Percentiles rank a stretch among this genome's conserved stretches.
Conservation (phyloP, 1,140 invertebrate genomes). For the Galleria mellonella region DNA sequence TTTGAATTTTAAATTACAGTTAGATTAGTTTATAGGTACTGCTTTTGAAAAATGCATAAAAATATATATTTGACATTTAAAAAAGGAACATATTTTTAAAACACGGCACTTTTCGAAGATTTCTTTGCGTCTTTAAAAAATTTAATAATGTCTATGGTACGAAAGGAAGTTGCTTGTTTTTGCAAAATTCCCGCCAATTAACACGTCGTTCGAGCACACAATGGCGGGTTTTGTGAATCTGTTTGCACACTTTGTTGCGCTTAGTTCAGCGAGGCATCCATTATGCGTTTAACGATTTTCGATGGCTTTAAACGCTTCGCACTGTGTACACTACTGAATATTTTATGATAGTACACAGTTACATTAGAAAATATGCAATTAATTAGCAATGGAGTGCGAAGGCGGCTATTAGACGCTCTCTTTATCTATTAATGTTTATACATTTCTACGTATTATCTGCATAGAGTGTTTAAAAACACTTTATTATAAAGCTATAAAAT, state of each 20-base stretch:
- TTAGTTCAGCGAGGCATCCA: conserved; percentile 19
- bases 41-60: too few relatives aligned
- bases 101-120: too few relatives aligned
- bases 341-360: conserved; percentile 17
- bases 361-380: conserved; percentile 25
- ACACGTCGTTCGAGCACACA: conserved; percentile 30
- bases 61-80: too few relatives aligned
- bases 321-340: conserved; percentile 12
- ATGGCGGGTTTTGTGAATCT: conserved; percentile 10
- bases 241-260: conserved; percentile 35
- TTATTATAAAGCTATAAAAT: too few relatives aligned
- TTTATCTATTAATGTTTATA: too few relatives aligned
- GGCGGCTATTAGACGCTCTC: too few relatives aligned
- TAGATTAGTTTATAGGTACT: too few relatives aligned
- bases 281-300: conserved; percentile 30
- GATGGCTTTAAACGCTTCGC: background rate
- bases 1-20: background rate
- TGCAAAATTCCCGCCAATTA: conserved; percentile 54
- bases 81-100: background rate
- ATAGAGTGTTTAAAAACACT: too few relatives aligned
- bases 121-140: background rate
- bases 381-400: conserved; percentile 25
- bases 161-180: conserved; percentile 18
- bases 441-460: too few relatives aligned
- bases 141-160: conserved; percentile 25